Evolutionary conservation across 2,797 vertebrate genomes (phyloP).

Genomic region (Poeciliopsis infans): DNA sequence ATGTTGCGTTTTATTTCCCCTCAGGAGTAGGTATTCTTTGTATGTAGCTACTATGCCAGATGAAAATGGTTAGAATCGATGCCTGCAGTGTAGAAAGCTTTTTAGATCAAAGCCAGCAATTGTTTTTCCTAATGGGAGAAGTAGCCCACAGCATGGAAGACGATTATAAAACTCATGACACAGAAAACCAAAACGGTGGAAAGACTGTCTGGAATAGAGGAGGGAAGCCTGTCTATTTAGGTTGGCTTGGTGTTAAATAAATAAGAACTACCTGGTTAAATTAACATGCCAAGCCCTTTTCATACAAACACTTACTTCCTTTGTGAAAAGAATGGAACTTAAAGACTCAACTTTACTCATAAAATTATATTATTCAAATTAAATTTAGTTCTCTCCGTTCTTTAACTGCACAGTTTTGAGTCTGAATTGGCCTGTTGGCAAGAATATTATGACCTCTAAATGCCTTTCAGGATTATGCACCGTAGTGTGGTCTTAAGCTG

Average conservation of each 20-base stretch:
- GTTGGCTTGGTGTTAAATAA: constrained; percentile 5
- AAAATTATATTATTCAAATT: constrained; percentile 16
- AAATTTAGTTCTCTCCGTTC: background rate
- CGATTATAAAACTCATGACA: constrained; percentile 23
- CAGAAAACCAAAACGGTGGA: constrained; percentile 23
- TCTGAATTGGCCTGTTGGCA: constrained; percentile 20
- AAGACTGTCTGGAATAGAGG: constrained; percentile 3
- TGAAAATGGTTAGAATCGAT: constrained; percentile 18
- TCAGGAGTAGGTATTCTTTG: background rate
- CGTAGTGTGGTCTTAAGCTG: constrained; percentile 46
- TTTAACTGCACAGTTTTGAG: background rate
- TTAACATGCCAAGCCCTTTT: background rate
- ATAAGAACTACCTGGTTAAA: constrained; percentile 9
- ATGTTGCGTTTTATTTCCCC: background rate
- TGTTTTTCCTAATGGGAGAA: constrained; percentile 47
- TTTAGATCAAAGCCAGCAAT: constrained; percentile 34
- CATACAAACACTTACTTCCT: background rate
- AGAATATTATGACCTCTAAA: constrained; percentile 24
- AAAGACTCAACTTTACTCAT: background rate
- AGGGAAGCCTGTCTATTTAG: constrained; percentile 12
- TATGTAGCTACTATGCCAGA: constrained; percentile 12
- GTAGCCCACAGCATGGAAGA: constrained; percentile 37
- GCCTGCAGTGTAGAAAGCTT: constrained; percentile 48
- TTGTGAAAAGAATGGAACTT: background rate
- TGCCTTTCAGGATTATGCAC: constrained; percentile 46